Evolutionary conservation across 2,888 invertebrate species (phyloP).

Genomic region (Tethea ocularis): DNA sequence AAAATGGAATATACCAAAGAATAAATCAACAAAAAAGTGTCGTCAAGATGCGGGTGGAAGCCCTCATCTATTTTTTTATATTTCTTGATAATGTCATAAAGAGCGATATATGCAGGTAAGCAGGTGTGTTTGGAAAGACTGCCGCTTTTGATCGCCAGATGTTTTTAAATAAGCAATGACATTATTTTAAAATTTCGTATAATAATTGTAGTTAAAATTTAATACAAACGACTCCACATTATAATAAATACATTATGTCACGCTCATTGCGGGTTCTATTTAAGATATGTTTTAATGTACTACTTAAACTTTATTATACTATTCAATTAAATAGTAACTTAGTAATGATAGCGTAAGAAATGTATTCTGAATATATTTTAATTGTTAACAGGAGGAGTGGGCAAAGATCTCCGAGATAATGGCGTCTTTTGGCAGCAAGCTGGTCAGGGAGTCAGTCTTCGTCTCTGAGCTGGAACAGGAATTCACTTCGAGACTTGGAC

Average conservation of each 20-base stretch:
- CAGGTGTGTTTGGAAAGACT: conserved; percentile 42
- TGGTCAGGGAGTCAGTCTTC: conserved; percentile 90
- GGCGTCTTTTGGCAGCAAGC: conserved; percentile 95
- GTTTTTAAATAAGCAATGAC: conserved; percentile 15
- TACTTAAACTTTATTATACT: too few species aligned
- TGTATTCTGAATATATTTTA: conserved; percentile 5
- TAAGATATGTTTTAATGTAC: conserved; percentile 13
- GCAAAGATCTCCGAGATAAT: conserved; percentile 98
- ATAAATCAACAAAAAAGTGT: not conserved
- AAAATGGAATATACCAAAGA: not conserved
- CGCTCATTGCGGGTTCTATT: not conserved
- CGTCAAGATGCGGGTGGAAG: conserved; percentile 18
- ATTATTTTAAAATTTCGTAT: conserved; percentile 14
- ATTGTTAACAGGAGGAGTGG: conserved; percentile 92
- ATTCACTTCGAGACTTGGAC: conserved; percentile 88
- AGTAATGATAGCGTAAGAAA: too few species aligned
- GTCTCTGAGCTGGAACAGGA: conserved; percentile 91
- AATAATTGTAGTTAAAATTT: too few species aligned
- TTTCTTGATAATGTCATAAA: conserved; percentile 17
- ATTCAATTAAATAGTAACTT: too few species aligned
- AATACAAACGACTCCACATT: conserved; percentile 18
- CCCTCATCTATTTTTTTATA: conserved; percentile 7
- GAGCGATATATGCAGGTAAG: conserved; percentile 45
- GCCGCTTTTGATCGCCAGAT: conserved; percentile 2
- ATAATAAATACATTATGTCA: not conserved